Percentiles rank a stretch among this genome's conserved stretches.
Evolutionary conservation across 2,113 vertebrate species (phyloP).

Genomic region (Garra rufa): DNA sequence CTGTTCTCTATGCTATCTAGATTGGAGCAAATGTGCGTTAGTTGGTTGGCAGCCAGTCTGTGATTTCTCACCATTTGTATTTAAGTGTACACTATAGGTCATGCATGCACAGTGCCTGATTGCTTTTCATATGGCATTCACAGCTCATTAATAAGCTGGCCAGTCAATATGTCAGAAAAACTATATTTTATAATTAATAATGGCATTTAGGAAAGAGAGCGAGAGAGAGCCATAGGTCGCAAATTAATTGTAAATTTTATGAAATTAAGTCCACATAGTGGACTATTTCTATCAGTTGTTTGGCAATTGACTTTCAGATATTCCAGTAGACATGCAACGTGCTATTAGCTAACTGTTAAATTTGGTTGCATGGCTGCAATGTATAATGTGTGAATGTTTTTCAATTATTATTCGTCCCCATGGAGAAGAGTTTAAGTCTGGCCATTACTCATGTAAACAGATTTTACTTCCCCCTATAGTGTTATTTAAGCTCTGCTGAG

Average conservation of each 20-base stretch:
- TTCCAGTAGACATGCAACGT: background rate
- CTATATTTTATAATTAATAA: background rate
- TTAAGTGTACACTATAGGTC: constrained; percentile 15
- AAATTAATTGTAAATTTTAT: background rate
- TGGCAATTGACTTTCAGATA: background rate
- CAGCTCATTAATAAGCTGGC: background rate
- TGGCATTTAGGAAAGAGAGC: background rate
- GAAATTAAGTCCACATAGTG: background rate
- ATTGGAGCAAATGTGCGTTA: background rate
- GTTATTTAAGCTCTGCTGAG: background rate
- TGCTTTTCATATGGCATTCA: constrained; percentile 2
- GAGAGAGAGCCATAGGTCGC: background rate
- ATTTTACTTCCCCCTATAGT: background rate
- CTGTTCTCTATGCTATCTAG: background rate
- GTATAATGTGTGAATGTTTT: constrained; percentile 8
- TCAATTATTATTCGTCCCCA: constrained; percentile 25
- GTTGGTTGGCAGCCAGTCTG: constrained; percentile 6
- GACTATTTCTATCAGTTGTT: background rate
- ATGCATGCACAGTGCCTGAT: constrained; percentile 4
- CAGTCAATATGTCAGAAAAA: background rate
- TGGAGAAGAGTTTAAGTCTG: background rate
- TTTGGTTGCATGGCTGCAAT: background rate
- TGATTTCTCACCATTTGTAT: background rate
- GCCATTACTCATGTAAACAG: constrained; percentile 23
- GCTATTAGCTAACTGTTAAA: background rate